Evolutionary conservation across 1,140 invertebrate genomes (phyloP).

Genomic region (Batillaria attramentaria): DNA sequence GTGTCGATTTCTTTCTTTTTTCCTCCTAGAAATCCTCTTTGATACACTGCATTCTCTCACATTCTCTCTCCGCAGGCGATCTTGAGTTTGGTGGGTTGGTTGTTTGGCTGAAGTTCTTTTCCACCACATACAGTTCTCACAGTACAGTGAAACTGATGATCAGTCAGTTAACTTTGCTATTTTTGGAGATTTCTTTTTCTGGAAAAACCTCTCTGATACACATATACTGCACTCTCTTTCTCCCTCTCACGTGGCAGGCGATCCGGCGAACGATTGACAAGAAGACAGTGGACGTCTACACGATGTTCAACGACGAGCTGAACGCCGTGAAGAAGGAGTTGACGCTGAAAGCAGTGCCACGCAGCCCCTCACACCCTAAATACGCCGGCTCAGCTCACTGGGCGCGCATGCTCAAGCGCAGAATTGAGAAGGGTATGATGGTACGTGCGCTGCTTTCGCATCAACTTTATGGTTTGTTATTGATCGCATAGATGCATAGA

Average conservation of each 20-base stretch:
- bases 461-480: constrained; percentile 5
- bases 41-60: no score
- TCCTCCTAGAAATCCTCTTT: no score
- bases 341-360: constrained; percentile 77
- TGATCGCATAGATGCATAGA: not conserved
- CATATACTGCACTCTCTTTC: no score
- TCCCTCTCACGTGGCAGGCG: constrained; percentile 68
- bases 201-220: no score
- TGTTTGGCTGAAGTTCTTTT: no score
- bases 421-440: constrained; percentile 77
- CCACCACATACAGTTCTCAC: no score
- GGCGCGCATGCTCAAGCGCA: constrained; percentile 77
- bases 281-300: constrained; percentile 79
- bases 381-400: constrained; percentile 81
- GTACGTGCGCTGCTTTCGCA: constrained; percentile 43
- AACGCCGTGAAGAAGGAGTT: constrained; percentile 82
- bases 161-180: no score
- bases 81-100: no score
- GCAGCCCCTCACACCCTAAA: constrained; percentile 77
- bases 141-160: no score
- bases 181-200: no score
- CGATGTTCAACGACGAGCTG: constrained; percentile 84
- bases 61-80: no score
- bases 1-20: no score
- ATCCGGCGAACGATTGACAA: constrained; percentile 73